Evolutionary conservation across 2,888 invertebrate species (phyloP).

Genomic region (Sinohyriopsis cumingii): DNA sequence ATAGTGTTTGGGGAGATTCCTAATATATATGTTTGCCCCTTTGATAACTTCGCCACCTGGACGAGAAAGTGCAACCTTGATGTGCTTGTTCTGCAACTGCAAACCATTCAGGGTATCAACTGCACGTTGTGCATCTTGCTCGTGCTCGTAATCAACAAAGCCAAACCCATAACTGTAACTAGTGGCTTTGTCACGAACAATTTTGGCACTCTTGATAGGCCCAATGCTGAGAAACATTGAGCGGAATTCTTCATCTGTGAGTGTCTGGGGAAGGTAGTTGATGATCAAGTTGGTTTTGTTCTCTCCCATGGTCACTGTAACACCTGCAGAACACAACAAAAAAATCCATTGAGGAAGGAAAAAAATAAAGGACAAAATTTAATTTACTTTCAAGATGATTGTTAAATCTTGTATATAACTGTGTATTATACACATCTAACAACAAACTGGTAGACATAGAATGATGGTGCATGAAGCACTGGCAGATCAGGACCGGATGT

Average conservation of each 20-base stretch:
- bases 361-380: no score
- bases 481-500: no score
- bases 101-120: conserved; percentile 90
- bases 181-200: conserved; percentile 78
- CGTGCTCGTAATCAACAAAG: conserved; percentile 90
- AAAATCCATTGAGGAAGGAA: no score
- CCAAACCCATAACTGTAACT: conserved; percentile 97
- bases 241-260: conserved; percentile 91
- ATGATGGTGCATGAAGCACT: no score
- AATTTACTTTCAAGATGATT: no score
- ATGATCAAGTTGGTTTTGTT: conserved; percentile 87
- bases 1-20: conserved; percentile 82
- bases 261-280: conserved; percentile 94
- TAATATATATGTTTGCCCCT: conserved; percentile 94
- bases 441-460: no score
- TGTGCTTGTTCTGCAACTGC: conserved; percentile 89
- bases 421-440: no score
- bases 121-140: conserved; percentile 88
- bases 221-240: conserved; percentile 91
- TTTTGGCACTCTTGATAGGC: conserved; percentile 89
- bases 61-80: conserved; percentile 94
- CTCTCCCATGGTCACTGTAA: neutral
- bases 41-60: conserved; percentile 94
- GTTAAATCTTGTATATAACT: no score
- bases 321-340: no score